Conservation (phyloP, 2,113 vertebrate species). For the Aegotheles bennettii region DNA sequence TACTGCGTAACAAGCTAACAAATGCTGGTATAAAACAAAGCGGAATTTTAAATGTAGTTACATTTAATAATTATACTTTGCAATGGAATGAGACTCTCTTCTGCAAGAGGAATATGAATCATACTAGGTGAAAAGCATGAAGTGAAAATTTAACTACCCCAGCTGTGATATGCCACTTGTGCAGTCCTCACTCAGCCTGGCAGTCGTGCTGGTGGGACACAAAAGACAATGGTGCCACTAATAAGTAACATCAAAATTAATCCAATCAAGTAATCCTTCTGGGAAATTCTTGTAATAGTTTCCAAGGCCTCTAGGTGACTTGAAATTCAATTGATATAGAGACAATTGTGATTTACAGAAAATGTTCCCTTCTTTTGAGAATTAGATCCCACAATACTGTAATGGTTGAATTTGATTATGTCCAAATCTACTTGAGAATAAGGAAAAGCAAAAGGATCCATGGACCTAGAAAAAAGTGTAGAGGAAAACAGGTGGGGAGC, state of each 20-base stretch:
- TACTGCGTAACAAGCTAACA: accelerated
- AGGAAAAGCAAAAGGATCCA: neutral
- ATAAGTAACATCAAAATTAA: neutral
- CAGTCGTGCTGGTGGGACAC: neutral
- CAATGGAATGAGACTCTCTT: neutral
- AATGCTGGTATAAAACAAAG: neutral
- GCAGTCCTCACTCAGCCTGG: no score
- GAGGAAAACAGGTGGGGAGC: neutral
- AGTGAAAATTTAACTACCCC: neutral
- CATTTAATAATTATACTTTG: neutral
- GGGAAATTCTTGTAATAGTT: neutral
- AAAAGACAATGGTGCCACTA: neutral
- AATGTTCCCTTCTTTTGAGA: neutral
- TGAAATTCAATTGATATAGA: neutral
- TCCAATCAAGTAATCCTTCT: neutral
- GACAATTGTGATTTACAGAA: neutral
- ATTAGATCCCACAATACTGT: neutral
- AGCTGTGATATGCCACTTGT: neutral
- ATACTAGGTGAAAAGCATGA: neutral
- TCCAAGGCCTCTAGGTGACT: neutral
- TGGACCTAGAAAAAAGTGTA: neutral
- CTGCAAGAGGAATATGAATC: neutral
- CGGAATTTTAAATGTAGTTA: neutral
- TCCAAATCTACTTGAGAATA: neutral
- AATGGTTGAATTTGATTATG: neutral